phyloP scores from a whole-genome alignment of 2,797 vertebrate genomes.

The Erpetoichthys calabaricus region DNA sequence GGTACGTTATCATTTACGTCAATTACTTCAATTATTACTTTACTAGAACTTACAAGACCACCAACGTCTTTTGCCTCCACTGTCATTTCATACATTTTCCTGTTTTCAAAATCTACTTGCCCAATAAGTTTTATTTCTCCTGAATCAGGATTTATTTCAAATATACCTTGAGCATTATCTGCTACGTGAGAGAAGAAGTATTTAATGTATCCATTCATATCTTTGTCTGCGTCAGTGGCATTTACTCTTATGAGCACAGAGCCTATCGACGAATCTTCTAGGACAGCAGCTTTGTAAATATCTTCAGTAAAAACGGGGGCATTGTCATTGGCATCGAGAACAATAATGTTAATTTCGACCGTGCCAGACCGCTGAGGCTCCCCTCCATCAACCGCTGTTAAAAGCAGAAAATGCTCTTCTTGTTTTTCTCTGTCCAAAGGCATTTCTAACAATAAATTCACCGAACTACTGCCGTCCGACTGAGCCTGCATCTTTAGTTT shows the following conservation, averaged over 20 bases:
- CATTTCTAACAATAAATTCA: background rate
- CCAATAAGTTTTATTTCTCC: slow-evolving; percentile 27
- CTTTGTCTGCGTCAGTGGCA: slow-evolving; percentile 34
- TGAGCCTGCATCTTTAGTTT: background rate
- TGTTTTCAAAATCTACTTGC: slow-evolving; percentile 30
- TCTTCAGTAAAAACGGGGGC: slow-evolving; percentile 27
- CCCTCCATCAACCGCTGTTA: slow-evolving; percentile 37
- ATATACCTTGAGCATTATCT: slow-evolving; percentile 17
- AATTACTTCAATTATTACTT: slow-evolving; percentile 41
- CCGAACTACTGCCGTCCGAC: background rate
- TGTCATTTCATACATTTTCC: slow-evolving; percentile 38
- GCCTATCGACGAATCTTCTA: slow-evolving; percentile 24
- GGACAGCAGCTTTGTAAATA: slow-evolving; percentile 25
- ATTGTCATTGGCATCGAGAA: slow-evolving; percentile 44
- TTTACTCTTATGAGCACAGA: slow-evolving; percentile 24
- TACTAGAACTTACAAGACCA: slow-evolving; percentile 32
- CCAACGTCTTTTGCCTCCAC: slow-evolving; percentile 52
- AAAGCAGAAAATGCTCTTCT: slow-evolving; percentile 23
- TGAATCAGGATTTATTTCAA: slow-evolving; percentile 20
- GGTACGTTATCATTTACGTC: slow-evolving; percentile 62
- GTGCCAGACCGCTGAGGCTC: slow-evolving; percentile 35
- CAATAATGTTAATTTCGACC: slow-evolving; percentile 26
- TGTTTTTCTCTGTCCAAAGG: slow-evolving; percentile 10
- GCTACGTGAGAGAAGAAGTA: slow-evolving; percentile 35
- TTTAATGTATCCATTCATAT: slow-evolving; percentile 29